Evolutionary conservation across 2,797 vertebrate genomes (phyloP), one percentile per base, ranked within the genome.

Genomic region (Takifugu ocellatus): DNA sequence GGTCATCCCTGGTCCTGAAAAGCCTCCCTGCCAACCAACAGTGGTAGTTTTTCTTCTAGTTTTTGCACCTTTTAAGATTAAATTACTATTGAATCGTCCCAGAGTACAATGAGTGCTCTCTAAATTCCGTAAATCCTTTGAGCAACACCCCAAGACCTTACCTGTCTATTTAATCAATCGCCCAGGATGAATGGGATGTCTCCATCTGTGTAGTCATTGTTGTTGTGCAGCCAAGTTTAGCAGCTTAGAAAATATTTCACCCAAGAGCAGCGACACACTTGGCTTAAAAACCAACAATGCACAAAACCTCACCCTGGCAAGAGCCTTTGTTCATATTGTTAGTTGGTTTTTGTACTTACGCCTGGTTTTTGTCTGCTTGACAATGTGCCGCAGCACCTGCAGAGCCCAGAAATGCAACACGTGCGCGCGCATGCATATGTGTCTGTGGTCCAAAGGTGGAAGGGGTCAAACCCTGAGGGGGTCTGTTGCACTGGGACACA

Each of bases 401-500:
- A 58, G 54, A 51, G 70, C 56, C 59, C 59, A 45, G 70, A 75
- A 66, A 74, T 68, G 75, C 77, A 66, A 75, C 71, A 56, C 48
- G 49, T 70, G 1, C 63, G 58, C 65, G 51, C 72, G 49, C 63
- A 14, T 60, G 29, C 50, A 51, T 59, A 24, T 69, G 49, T 56
- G 49, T 70, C 57, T 48, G 55, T 45, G 53, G 43, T 82, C 78
- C 55, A 50, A n/a, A 64, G 67, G 59, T 58, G 53, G 70, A 51
- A 77, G 59, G 82, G 81, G 81, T 88, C 75, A 24, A 61, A 74
- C 84, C 84, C 83, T 51, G 47, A 84, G 79, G 84, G 79, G 74
- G 54, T 74, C 66, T 82, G 77, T 47, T 75, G 79, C 64, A 64
- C 74, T 61, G 72, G 83, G 83, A 88, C 79, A 78, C 70, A 15